Evolutionary conservation across 2,113 vertebrate species (phyloP).

Genomic region (Leiothrix lutea): DNA sequence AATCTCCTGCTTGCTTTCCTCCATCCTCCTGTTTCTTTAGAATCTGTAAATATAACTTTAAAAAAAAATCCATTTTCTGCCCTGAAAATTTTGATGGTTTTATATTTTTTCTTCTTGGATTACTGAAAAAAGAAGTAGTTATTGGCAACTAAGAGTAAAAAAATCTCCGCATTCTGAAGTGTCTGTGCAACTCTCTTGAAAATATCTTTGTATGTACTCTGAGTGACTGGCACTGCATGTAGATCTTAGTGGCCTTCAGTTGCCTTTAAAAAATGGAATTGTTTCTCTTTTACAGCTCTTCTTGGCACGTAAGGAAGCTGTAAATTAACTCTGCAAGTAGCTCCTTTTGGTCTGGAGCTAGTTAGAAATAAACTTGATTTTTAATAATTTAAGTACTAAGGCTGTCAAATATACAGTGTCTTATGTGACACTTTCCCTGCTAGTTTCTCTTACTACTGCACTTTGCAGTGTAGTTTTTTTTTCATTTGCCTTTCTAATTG

Average conservation of each 20-base stretch:
- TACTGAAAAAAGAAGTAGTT: neutral
- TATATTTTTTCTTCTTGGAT: neutral
- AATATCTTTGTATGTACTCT: neutral
- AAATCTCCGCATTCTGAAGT: neutral
- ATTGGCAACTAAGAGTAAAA: neutral
- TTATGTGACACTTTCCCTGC: neutral
- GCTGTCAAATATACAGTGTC: neutral
- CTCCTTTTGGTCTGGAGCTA: neutral
- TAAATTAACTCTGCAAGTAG: neutral
- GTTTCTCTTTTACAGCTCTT: neutral
- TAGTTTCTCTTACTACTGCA: neutral
- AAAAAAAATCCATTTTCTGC: neutral
- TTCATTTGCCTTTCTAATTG: slow-evolving; percentile 18
- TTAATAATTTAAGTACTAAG: neutral
- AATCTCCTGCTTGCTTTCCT: neutral
- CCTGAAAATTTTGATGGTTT: neutral
- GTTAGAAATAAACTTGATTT: neutral
- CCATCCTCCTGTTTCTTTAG: neutral
- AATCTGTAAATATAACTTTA: neutral
- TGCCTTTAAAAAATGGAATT: neutral
- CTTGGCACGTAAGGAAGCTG: neutral
- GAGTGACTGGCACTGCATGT: neutral
- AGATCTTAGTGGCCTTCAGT: neutral
- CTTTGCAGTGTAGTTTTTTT: neutral
- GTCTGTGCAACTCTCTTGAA: neutral